phyloP scores from a whole-genome alignment of 2,797 vertebrate genomes.

The Tangara arthus region DNA sequence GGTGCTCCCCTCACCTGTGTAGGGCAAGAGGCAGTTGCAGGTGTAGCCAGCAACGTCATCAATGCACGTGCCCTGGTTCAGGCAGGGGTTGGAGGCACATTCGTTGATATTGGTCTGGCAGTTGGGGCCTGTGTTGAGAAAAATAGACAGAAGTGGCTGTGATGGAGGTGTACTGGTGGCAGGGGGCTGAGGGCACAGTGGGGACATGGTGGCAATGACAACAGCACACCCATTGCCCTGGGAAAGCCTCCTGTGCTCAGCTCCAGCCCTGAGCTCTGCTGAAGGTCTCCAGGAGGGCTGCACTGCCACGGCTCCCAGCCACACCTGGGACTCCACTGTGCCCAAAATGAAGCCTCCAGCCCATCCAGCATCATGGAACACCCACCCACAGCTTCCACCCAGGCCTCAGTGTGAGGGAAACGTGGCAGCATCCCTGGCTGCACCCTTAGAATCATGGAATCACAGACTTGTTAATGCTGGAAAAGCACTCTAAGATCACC shows the following conservation, averaged over 20 bases:
- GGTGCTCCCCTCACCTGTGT: constrained; percentile 84
- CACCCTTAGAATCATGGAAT: constrained; percentile 57
- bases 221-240: not conserved
- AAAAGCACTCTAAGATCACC: not conserved
- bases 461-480: not conserved
- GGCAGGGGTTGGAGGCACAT: constrained; percentile 94
- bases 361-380: accelerated
- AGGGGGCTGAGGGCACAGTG: not conserved
- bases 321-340: not conserved
- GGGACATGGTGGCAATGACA: not conserved
- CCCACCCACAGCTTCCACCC: not conserved
- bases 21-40: constrained; percentile 92
- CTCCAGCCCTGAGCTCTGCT: not conserved
- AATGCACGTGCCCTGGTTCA: constrained; percentile 95
- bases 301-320: not conserved
- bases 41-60: constrained; percentile 93
- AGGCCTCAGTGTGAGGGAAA: accelerated
- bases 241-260: not conserved
- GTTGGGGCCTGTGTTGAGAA: constrained; percentile 83
- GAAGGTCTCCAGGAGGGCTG: not conserved
- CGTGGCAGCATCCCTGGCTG: accelerated
- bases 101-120: constrained; percentile 98
- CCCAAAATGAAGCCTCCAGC: not conserved
- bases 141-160: accelerated
- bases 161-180: not conserved